phyloP scores from a whole-genome alignment of 2,797 vertebrate genomes.

The Crenichthys baileyi region DNA sequence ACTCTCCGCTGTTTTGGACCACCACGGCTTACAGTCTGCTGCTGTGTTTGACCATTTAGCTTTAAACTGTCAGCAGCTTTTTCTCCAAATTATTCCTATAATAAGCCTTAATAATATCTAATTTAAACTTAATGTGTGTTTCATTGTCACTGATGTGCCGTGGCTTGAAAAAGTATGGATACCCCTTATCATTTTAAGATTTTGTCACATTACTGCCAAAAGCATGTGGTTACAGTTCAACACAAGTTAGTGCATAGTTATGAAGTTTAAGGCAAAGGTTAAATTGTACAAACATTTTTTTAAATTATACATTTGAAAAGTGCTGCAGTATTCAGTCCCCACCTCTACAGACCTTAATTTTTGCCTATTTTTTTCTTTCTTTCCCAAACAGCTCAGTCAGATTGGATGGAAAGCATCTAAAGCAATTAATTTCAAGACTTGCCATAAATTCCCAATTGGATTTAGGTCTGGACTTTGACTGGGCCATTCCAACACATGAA shows the following conservation, averaged over 20 bases:
- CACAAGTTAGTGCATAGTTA: not conserved
- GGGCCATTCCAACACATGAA: not conserved
- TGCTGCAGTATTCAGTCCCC: too few species aligned
- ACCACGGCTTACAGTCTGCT: constrained; percentile 51
- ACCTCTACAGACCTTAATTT: too few species aligned
- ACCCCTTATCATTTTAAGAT: not conserved
- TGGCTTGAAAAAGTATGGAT: not conserved
- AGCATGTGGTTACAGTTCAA: not conserved
- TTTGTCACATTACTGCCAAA: not conserved
- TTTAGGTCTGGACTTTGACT: constrained; percentile 1
- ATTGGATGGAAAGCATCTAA: not conserved
- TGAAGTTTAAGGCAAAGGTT: not conserved
- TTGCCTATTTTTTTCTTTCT: not conserved
- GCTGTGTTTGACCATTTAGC: constrained; percentile 13
- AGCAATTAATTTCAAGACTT: not conserved
- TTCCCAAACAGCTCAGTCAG: not conserved
- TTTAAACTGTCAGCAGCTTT: not conserved
- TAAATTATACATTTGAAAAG: too few species aligned
- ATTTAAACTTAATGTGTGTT: not conserved
- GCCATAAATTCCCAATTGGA: not conserved
- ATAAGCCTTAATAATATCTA: constrained; percentile 5
- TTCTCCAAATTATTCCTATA: not conserved
- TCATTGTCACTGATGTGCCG: not conserved
- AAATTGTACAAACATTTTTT: not conserved
- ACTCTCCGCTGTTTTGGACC: constrained; percentile 54